Base-by-base conservation (phyloP, 2,888 invertebrate species). In the Drosophila antonietae region DNA sequence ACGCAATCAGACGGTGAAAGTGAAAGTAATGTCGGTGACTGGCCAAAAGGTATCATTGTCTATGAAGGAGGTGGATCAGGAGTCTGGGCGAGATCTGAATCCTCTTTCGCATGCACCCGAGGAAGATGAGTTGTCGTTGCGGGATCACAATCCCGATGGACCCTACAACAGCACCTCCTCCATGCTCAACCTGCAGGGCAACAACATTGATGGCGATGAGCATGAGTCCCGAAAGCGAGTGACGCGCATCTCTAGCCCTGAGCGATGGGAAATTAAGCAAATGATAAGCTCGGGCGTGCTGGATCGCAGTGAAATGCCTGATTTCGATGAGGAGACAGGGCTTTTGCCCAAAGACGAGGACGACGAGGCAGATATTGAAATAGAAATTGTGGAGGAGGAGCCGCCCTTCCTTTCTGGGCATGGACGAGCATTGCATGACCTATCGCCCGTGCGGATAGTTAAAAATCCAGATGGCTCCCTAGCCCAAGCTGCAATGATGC, bases 401-500 rank as follows among this genome's bases (percentile, higher is more conserved):
- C 98, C 99, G 0, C 98, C 99, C 0, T 99, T 99, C 93, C 94
- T 99, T 2, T 96, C 97, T 68, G 97, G 98, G n/a, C 96, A 98
- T 91, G 98, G 98, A 0, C 94, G 98, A 75, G 97, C 97, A 0
- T 93, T 97, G 0, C 97, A 98, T 78, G 98, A 99, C 91, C 94
- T 99, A 4, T 98, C 98, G 66, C 99, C 99, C 0, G 98, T 98
- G 3, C 93, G 96, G 78, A 99, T 99, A 78, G 98, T 99, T 0
- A 99, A 99, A 94, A 99, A 99, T 94, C 99, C 99, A 0, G 99
- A 99, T 92, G 99, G 99, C 0, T 99, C 99, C 0, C 93, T 99
- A 28, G 99, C 99, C 0, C 99, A 99, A 93, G 98, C 99, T 0
- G 99, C 99, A 0, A 98, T 99, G 98, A 99, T 98, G 98, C 99